Conservation (phyloP, 2,797 vertebrate species). For the Platyrinchus mystaceus region DNA sequence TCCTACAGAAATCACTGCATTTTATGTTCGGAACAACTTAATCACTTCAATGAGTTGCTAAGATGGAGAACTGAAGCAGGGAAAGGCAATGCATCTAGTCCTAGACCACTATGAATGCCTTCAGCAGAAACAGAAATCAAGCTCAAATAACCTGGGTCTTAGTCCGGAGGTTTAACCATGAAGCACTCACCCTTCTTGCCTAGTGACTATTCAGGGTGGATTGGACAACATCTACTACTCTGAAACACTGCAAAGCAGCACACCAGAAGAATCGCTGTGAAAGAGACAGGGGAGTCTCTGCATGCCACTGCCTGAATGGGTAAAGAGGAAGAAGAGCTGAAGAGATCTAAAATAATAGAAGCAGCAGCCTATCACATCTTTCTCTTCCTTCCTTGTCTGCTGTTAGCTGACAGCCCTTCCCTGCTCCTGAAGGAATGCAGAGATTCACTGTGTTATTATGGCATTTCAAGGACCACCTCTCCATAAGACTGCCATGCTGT, state of each 20-base stretch:
- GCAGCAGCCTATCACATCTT: not conserved
- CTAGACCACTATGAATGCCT: not conserved
- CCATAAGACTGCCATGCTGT: not conserved
- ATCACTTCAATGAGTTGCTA: not conserved
- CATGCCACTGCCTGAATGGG: not conserved
- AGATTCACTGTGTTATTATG: not conserved
- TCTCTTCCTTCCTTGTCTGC: not conserved
- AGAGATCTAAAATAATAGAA: constrained; percentile 17
- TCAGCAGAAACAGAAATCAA: constrained; percentile 1
- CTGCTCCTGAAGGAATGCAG: not conserved
- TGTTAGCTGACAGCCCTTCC: not conserved
- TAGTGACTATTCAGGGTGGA: not conserved
- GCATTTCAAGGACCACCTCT: not conserved
- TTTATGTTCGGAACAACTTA: not conserved
- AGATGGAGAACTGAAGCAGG: not conserved
- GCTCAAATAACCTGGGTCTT: not conserved
- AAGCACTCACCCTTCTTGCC: not conserved
- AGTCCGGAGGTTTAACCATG: not conserved
- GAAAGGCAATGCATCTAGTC: not conserved
- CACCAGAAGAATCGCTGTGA: not conserved
- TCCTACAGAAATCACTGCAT: not conserved
- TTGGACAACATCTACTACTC: not conserved
- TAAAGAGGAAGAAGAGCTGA: not conserved
- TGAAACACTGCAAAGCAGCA: not conserved
- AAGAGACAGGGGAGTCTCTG: not conserved